Percentiles rank a stretch among this genome's conserved stretches.
Evolutionary conservation across 2,888 invertebrate genomes (phyloP).

Genomic region (Scaptomyza parva): DNA sequence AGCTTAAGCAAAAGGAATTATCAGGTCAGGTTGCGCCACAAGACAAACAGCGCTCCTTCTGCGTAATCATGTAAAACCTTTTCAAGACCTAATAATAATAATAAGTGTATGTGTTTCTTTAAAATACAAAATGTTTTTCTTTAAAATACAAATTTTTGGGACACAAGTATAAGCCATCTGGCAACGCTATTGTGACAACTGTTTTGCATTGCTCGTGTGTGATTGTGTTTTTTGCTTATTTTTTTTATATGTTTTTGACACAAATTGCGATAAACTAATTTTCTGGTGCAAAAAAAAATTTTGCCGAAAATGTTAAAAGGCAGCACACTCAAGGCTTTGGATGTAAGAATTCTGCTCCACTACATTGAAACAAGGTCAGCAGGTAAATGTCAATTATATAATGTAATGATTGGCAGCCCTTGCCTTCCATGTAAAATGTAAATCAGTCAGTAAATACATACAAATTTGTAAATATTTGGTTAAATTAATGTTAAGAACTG

Average conservation of each 20-base stretch:
- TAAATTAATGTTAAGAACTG: constrained; percentile 57
- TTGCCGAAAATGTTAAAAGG: constrained; percentile 67
- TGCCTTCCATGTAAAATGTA: constrained; percentile 17
- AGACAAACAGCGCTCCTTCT: constrained; percentile 65
- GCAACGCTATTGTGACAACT: constrained; percentile 53
- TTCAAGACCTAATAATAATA: not conserved
- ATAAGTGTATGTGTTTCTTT: not conserved
- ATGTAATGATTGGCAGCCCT: constrained; percentile 43
- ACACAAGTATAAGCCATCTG: constrained; percentile 12
- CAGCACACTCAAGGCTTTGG: constrained; percentile 58
- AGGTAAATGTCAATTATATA: constrained; percentile 77
- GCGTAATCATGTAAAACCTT: constrained; percentile 78
- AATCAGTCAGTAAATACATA: constrained; percentile 17
- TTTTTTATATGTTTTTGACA: not conserved
- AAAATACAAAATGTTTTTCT: no score
- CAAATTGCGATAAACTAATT: constrained; percentile 24
- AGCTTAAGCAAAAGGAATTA: constrained; percentile 88
- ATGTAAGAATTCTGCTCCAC: constrained; percentile 58
- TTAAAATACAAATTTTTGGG: not conserved
- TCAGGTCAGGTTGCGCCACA: constrained; percentile 82
- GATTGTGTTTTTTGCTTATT: constrained; percentile 24
- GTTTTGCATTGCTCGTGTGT: constrained; percentile 25
- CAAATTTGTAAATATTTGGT: constrained; percentile 25
- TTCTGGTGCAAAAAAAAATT: constrained; percentile 1
- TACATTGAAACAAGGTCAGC: constrained; percentile 71